These are phyloP conservation scores for Coluber constrictor DNA, from an alignment of 2,797 vertebrate species.

Conservation along the genomic window DNA sequence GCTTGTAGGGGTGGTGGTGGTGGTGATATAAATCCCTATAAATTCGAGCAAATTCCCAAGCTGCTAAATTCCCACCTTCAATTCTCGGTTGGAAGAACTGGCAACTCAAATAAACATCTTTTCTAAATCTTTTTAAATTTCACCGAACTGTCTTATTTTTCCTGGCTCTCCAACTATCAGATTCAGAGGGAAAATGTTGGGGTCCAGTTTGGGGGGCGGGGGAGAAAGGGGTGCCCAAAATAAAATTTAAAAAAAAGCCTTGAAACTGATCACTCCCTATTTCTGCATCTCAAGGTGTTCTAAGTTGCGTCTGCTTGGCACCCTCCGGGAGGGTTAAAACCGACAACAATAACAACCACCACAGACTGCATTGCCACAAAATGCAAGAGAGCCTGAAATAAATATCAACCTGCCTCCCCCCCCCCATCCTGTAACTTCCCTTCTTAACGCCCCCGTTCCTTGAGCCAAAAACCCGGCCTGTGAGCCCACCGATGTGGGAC, in stretches of 20 bases:
- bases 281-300: background rate
- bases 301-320: background rate
- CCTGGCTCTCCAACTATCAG: background rate
- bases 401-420: fast-evolving
- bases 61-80: background rate
- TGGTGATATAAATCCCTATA: background rate
- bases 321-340: background rate
- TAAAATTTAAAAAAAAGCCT: no score
- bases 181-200: background rate
- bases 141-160: background rate
- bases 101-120: background rate
- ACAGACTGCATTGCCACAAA: background rate
- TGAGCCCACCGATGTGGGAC: no score
- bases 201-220: background rate
- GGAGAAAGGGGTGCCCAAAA: background rate
- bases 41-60: background rate
- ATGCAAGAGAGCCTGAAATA: background rate
- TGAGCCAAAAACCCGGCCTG: background rate
- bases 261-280: fast-evolving
- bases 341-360: background rate
- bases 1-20: background rate
- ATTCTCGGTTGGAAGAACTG: no score
- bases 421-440: background rate
- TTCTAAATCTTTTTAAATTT: background rate
- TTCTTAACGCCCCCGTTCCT: background rate